Base-by-base conservation (phyloP, 1,140 invertebrate genomes). In the Drosophila nannoptera region DNA sequence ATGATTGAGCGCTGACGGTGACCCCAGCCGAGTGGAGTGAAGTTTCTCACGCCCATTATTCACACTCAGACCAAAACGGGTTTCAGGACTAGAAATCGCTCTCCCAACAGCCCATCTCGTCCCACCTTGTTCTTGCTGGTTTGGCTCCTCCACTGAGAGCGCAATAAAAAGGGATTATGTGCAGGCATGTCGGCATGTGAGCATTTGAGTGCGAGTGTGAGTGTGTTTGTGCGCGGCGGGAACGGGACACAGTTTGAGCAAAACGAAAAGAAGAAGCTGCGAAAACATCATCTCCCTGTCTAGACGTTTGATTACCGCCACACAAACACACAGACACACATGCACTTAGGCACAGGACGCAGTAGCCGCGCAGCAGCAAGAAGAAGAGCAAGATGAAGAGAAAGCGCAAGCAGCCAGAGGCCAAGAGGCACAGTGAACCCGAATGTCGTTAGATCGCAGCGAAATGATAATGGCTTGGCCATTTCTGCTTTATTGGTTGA, bases 111-210 rank as follows among this genome's bases (percentile, higher is more conserved):
- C 22, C 22, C 22, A 22, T 2, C 22, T 22, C 22, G 22, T 3
- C 22, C 22, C 1, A 22, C 22, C 1, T 22, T 22, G 22, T 42
- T 48, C 53, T 53, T 42, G 60, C 6, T 32, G 42, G 42, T 55
- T 32, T 38, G 64, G 33, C 64, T 69, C 46, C 61, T 58, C 52
- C 63, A 55, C 53, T n/a, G 22, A 76, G 48, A 71, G 65, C 54
- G 78, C 81, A 84, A 86, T 84, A 84, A 84, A 86, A 77, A 78
- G 69, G 81, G 81, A 84, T 84, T 84, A 86, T 66, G 73, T 61
- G 54, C 67, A 50, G 33, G 48, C 5, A 68, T 61, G 60, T 78
- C 38, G 43, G 38, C 40, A 42, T 42, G 12, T 42, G 12, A 12
- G 12, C 40, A 16, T 16, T 7, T 22, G 16, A 71, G 59, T 71